Conservation (phyloP, 2,113 vertebrate species). For the Lamprologus callipterus region DNA sequence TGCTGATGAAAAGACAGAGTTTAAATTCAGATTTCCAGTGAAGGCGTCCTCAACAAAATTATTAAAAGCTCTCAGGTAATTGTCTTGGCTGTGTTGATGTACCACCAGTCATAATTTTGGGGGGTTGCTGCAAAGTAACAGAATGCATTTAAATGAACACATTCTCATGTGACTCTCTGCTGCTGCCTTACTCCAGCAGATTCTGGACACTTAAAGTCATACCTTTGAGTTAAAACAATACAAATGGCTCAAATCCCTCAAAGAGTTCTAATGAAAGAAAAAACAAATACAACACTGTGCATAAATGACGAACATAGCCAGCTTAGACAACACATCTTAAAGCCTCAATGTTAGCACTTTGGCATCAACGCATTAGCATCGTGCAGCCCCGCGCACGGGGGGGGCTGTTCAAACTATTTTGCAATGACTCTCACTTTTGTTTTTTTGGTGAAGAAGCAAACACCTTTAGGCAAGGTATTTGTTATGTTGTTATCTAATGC, state of each 20-base stretch:
- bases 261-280: background rate
- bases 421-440: background rate
- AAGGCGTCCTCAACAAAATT: background rate
- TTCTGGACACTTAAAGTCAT: background rate
- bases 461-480: background rate
- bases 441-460: background rate
- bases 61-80: background rate
- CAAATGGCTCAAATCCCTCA: background rate
- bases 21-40: background rate
- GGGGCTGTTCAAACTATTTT: background rate
- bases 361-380: background rate
- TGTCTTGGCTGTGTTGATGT: background rate
- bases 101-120: background rate
- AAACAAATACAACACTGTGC: background rate
- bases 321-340: background rate
- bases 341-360: background rate
- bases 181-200: background rate
- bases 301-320: background rate
- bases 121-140: background rate
- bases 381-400: background rate
- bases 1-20: background rate
- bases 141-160: background rate
- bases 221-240: background rate
- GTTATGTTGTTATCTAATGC: background rate
- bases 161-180: background rate